phyloP scores from a whole-genome alignment of 2,797 vertebrate genomes.

The Limosa lapponica region DNA sequence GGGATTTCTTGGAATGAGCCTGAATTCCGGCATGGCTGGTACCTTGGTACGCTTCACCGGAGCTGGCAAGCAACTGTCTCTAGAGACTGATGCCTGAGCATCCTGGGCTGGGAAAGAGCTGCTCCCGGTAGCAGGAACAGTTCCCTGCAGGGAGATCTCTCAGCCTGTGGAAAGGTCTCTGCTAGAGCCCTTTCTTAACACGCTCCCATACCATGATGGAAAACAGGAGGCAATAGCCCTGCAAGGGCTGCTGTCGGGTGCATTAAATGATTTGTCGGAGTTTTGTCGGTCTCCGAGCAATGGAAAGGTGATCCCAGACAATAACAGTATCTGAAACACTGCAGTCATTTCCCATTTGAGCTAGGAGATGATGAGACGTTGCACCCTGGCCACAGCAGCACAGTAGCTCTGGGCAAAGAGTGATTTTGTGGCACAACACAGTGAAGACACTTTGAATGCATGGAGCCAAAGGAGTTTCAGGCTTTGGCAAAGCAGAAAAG shows the following conservation, averaged over 20 bases:
- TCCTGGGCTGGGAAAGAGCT: neutral
- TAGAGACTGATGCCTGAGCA: neutral
- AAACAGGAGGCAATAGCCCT: neutral
- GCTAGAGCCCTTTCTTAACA: neutral
- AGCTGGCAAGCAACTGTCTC: neutral
- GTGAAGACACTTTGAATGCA: neutral
- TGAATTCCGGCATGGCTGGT: neutral
- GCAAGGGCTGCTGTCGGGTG: neutral
- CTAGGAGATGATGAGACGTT: neutral
- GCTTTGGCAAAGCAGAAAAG: neutral
- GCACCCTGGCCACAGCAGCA: neutral
- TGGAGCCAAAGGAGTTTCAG: neutral
- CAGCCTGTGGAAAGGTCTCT: neutral
- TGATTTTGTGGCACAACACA: neutral
- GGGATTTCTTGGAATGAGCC: neutral
- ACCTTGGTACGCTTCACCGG: neutral
- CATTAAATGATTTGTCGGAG: neutral
- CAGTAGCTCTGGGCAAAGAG: neutral
- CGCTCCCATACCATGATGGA: rapidly evolving
- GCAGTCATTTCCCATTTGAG: neutral
- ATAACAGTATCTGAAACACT: neutral
- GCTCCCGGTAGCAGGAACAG: neutral
- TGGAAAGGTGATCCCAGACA: neutral
- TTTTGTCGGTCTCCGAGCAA: neutral
- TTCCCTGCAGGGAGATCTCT: neutral